Percentiles rank a stretch among this genome's conserved stretches.
These are phyloP conservation scores for Cybosia mesomella DNA, from an alignment of 2,888 invertebrate species.

Conservation along the genomic window DNA sequence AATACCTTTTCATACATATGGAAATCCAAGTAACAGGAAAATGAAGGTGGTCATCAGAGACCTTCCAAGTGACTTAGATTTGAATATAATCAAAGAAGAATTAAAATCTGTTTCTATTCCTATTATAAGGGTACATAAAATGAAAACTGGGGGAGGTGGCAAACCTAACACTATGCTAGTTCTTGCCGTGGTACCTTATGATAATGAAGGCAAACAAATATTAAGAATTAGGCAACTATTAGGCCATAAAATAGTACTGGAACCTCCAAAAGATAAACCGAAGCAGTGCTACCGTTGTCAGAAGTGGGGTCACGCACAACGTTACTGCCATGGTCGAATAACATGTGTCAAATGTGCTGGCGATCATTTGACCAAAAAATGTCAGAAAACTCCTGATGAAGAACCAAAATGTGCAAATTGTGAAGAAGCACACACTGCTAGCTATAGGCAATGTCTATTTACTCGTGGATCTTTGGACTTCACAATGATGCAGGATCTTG, in stretches of 20 bases:
- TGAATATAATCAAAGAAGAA: slow-evolving; percentile 57
- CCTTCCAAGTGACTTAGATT: slow-evolving; percentile 58
- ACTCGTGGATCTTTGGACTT: slow-evolving; percentile 53
- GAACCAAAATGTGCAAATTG: slow-evolving; percentile 74
- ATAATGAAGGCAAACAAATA: slow-evolving; percentile 58
- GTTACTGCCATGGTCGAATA: slow-evolving; percentile 66
- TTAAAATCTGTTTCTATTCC: slow-evolving; percentile 64
- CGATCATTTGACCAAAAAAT: slow-evolving; percentile 67
- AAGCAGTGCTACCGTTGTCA: slow-evolving; percentile 78
- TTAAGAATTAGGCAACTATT: slow-evolving; percentile 59
- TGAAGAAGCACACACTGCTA: slow-evolving; percentile 66
- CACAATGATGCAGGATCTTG: slow-evolving; percentile 31
- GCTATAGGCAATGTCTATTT: slow-evolving; percentile 60
- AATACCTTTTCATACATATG: slow-evolving; percentile 71
- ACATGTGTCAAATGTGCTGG: slow-evolving; percentile 78
- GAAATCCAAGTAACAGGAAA: slow-evolving; percentile 64
- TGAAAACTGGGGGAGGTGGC: slow-evolving; percentile 57
- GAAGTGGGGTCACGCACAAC: slow-evolving; percentile 75
- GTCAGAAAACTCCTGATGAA: slow-evolving; percentile 53
- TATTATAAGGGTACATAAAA: slow-evolving; percentile 65
- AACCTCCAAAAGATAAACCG: slow-evolving; percentile 61
- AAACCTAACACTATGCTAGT: slow-evolving; percentile 56
- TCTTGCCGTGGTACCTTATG: slow-evolving; percentile 64
- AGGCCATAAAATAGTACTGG: slow-evolving; percentile 62
- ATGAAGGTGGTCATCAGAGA: slow-evolving; percentile 71